Evolutionary conservation across 2,888 invertebrate genomes (phyloP), one percentile per base, ranked within the genome.

Genomic region (Prosopocoilus inquinatus): DNA sequence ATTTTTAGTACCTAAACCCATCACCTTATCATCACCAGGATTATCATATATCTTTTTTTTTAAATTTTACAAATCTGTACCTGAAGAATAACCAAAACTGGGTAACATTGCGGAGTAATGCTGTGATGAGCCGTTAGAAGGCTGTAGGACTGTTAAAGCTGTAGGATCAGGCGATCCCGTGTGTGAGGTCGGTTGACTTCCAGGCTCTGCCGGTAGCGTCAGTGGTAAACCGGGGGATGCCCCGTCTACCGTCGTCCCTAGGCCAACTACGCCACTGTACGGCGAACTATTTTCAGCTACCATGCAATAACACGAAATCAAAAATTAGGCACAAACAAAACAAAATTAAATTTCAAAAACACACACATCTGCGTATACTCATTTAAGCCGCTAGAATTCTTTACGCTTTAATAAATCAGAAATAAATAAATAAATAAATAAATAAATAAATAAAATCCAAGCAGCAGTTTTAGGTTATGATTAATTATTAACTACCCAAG

Each of bases 31-130:
- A 44, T 44, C 28, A 44, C 20, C 20, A 28, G 5, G 20, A 28
- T 4, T 28, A 28, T 28, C 20, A 28, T 28, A 9, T 9, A 35
- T 35, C 35, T 35, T 9, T 9, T 35, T 35, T 9, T 35, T 35
- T 35, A 35, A n/a, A n/a, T n/a, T n/a, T 11, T 46, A 12, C 12
- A 32, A 46, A 46, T 12, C 28, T 46, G 12, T 72, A 77, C 87
- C 86, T 83, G 86, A 79, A 58, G 86, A 81, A 73, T 87, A 87
- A 77, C 85, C 85, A 74, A 87, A 87, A 79, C 85, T 85, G 60
- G 86, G 86, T 67, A 87, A 79, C 82, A 85, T 84, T 66, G 85
- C 80, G 58, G 84, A 81, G 69, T 85, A 84, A 65, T 82, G 81
- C 60, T 81, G 80, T 62, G 80, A 78, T 60, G 80, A 73, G 67